Evolutionary conservation across 2,113 vertebrate species (phyloP), one percentile per base, ranked within the genome.

Genomic region (Solenodon paradoxus): DNA sequence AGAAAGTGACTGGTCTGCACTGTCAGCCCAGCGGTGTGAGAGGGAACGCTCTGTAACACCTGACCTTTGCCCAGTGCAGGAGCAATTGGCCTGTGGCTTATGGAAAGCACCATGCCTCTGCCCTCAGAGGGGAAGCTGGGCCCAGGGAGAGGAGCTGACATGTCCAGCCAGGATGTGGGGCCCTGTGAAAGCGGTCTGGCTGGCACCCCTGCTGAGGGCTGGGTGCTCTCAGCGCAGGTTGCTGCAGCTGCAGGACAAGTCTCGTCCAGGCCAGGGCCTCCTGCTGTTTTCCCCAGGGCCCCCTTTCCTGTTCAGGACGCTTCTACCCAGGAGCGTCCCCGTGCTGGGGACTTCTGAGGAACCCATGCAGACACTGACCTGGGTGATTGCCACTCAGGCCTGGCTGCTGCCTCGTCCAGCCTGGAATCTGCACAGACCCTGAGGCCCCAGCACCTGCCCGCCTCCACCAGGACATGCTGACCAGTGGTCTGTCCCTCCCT

Each of bases 51-150:
- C 71, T 5, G 72, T 89, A 64, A n/a, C 80, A 66, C 42, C 0
- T 71, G 95, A 72, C 77, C 2, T 47, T 24, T 8, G 72, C 78
- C 94, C 93, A 11, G 30, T 63, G 90, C 47, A 26, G 20, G 47
- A 47, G 87, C 9, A 3, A 77, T 32, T 77, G 93, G 89, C 5
- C 85, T 69, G n/a, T n/a, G n/a, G n/a, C n/a, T n/a, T n/a, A n/a
- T n/a, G n/a, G n/a, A n/a, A n/a, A n/a, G n/a, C n/a, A n/a, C n/a
- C n/a, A n/a, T n/a, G n/a, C n/a, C n/a, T n/a, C n/a, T n/a, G n/a
- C n/a, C n/a, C n/a, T n/a, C 32, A 78, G 59, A 79, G 63, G 22
- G 49, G 68, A 0, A 0, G 47, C 72, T 49, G 26, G 79, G 57
- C 35, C 28, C 28, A 11, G 35, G 17, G 6, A 66, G 59, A 66